Evolutionary conservation across 2,113 vertebrate genomes (phyloP), one percentile per base, ranked within the genome.

Genomic region (Nanorana parkeri): DNA sequence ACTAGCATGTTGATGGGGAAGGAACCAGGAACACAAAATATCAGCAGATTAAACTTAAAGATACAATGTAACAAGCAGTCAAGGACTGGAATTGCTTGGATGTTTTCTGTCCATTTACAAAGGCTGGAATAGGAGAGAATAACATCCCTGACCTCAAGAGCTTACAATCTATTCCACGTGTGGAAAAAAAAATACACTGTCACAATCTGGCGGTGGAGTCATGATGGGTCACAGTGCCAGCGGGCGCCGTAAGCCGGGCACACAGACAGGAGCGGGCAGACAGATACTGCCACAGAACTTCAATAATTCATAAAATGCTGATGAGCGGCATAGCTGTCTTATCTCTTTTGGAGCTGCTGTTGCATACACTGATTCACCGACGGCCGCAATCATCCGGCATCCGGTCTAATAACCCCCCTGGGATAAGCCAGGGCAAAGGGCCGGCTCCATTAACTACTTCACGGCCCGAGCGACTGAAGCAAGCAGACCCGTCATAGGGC

Each of bases 241-340:
- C 58, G 11, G 1, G 58, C 15, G 54, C 71, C 41, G 20, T 7
- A 55, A 16, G 15, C 77, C 65, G 32, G 64, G 51, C 64, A 58
- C 64, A 36, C 51, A 68, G 21, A 21, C 63, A 82, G 78, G 79
- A 81, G 32, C 78, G 69, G 73, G 4, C 81, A 81, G 68, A 56
- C 5, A 67, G 68, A 72, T 84, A 80, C 86, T 84, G 85, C 84
- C 83, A 83, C 82, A 60, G 85, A 61, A 87, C 76, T 4, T 89
- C 84, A 88, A 89, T 90, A 89, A 89, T 90, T 89, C 79, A 88
- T 84, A 24, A 51, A 71, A 68, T 82, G 83, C 80, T 81, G 85
- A 90, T 85, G 73, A 78, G 28, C 86, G 84, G 81, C 81, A 85
- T 20, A 68, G 81, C 3, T 41, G 69, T 19, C 63, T 52, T 51